Evolutionary conservation across 1,140 invertebrate species (phyloP).

Genomic region (Hyphantria cunea): DNA sequence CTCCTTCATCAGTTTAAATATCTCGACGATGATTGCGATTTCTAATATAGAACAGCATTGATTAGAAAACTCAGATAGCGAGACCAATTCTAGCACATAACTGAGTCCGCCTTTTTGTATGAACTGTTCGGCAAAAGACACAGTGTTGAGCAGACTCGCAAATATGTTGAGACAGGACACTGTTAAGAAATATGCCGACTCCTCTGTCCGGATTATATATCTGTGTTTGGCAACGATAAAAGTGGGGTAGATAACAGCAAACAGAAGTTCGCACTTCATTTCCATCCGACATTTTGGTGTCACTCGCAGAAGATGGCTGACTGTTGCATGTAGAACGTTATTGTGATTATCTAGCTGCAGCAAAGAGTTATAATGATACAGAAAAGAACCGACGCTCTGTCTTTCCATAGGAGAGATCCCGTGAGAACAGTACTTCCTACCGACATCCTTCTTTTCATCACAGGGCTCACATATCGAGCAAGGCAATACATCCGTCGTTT

Average conservation of each 20-base stretch:
- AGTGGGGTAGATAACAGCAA: conserved; percentile 84
- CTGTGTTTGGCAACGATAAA: conserved; percentile 82
- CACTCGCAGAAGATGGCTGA: conserved; percentile 83
- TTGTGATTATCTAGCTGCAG: conserved; percentile 81
- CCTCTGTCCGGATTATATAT: conserved; percentile 70
- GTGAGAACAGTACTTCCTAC: conserved; percentile 60
- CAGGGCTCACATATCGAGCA: conserved; percentile 70
- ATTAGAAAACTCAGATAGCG: conserved; percentile 81
- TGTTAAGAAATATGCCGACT: conserved; percentile 82
- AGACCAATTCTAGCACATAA: conserved; percentile 81
- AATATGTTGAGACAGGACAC: conserved; percentile 84
- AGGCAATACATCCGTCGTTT: conserved; percentile 60
- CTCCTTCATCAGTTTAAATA: conserved; percentile 77
- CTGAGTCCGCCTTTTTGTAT: conserved; percentile 82
- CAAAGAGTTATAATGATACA: conserved; percentile 83
- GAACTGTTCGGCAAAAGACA: conserved; percentile 83
- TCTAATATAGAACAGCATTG: conserved; percentile 84
- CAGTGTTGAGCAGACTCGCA: conserved; percentile 81
- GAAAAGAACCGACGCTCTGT: conserved; percentile 81
- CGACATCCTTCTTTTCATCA: conserved; percentile 46
- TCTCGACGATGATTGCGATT: conserved; percentile 84
- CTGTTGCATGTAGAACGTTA: conserved; percentile 82
- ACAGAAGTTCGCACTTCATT: conserved; percentile 83
- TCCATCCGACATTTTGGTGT: conserved; percentile 80
- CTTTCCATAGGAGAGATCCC: conserved; percentile 58